Base-by-base conservation (phyloP, 2,797 vertebrate genomes). In the Remorina albescens region DNA sequence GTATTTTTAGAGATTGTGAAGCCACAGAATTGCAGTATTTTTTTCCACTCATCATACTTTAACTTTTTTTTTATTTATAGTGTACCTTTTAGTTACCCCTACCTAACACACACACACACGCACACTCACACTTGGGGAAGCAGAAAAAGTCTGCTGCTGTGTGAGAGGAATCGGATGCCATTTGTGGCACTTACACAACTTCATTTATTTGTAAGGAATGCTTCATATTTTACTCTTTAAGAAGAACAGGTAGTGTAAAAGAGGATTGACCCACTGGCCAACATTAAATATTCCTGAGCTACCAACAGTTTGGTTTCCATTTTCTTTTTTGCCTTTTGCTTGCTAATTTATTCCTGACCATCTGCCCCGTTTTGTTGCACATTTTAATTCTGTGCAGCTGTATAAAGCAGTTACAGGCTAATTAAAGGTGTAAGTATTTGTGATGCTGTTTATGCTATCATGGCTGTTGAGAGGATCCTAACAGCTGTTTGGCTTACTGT, bases 381-480 rank as follows among this genome's bases (percentile, higher is more conserved):
- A 68, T 80, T 85, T 79, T 32, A 66, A 74, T 82, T 84, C 41
- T 8, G 19, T 76, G 80, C 80, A 82, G 84, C 83, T 87, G 62
- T 82, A 83, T 44, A 60, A 68, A 66, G 74, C 65, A 80, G 78
- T 84, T 80, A 78, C 74, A 62, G 70, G 50, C 73, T 81, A 85
- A 89, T 90, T 89, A 88, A 88, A 88, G 80, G 80, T 68, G 49
- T 56, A 84, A 74, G 71, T 73, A 83, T 88, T 85, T 84, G 80
- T 46, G 64, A 82, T 85, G 82, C 78, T 72, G 72, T 83, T 81
- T 81, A 65, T 64, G 56, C 82, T 81, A 73, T 81, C 83, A 64
- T 72, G 78, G 81, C 80, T 80, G 67, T 59, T 71, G 47, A 82
- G 53, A 82, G 68, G 79, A 81, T 72, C 71, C 57, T 65, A 89